Evolutionary conservation across 1,140 invertebrate species (phyloP), one percentile per base, ranked within the genome.

Genomic region (Drosophila ironensis): DNA sequence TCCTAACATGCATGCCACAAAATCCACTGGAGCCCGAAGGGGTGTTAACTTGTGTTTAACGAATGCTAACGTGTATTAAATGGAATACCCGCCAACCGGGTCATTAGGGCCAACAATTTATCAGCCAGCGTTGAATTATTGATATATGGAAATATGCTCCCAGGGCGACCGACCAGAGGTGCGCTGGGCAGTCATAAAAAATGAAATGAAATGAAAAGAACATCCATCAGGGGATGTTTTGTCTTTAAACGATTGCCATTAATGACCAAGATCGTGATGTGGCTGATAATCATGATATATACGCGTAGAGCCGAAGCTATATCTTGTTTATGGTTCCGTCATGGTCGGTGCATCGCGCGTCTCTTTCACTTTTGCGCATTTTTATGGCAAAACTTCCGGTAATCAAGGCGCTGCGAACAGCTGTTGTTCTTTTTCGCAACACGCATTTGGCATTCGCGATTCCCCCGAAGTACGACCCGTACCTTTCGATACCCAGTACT

Each of bases 311-410:
- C 30, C 22, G 14, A 47, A 14, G 3, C 56, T 57, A 50, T 48
- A 69, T 45, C 61, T 57, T 53, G 50, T 69, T 77, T 78, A 68
- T 48, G 33, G 8, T 44, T 45, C 68, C 50, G 67, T 56, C 67
- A 68, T 25, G 44, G 22, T 35, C 17, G 57, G 4, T 54, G 68
- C 63, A 40, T 24, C 9, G 12, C 3, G 4, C 11, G 1, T 14
- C 14, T 33, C 6, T 11, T 28, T 30, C 12, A 12, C 2, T 33
- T 33, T 11, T 6, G 3, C 14, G 19, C 9, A 35, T 67, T 70
- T 70, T 69, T 69, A 81, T 75, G 46, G 56, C 57, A 53, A 73
- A 53, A 80, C 76, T 81, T 80, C 76, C 76, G 66, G 66, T 60
- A 54, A 70, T 78, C 72, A 71, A 67, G 48, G 30, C 7, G 52